phyloP scores from a whole-genome alignment of 2,113 vertebrate genomes.

The Coracopsis vasa region DNA sequence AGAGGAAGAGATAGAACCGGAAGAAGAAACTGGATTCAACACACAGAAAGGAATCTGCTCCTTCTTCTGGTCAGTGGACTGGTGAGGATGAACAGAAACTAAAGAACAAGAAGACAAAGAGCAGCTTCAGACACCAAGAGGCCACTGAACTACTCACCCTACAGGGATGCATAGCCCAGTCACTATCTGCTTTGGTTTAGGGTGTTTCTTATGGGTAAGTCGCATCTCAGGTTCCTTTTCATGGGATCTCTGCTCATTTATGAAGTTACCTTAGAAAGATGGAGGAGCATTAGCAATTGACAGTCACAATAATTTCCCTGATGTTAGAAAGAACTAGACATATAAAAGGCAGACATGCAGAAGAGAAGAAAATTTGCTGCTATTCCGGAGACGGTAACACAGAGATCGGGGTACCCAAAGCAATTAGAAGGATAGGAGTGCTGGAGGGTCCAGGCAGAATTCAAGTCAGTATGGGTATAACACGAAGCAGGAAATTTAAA shows the following conservation, averaged over 20 bases:
- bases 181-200: neutral
- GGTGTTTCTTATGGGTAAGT: conserved; percentile 66
- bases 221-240: neutral
- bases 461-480: neutral
- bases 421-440: neutral
- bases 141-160: neutral
- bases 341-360: neutral
- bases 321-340: neutral
- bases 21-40: neutral
- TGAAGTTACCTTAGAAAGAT: neutral
- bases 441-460: neutral
- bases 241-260: neutral
- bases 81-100: neutral
- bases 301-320: neutral
- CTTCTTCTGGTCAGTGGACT: neutral
- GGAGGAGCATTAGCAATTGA: neutral
- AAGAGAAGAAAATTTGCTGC: neutral
- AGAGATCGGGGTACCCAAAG: neutral
- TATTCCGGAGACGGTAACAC: neutral
- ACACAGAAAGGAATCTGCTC: neutral
- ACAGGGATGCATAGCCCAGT: neutral
- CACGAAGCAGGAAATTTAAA: neutral
- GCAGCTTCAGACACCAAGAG: neutral
- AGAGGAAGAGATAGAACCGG: neutral
- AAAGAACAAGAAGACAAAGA: neutral